Conservation (phyloP, 2,113 vertebrate genomes). For the Lophius piscatorius region DNA sequence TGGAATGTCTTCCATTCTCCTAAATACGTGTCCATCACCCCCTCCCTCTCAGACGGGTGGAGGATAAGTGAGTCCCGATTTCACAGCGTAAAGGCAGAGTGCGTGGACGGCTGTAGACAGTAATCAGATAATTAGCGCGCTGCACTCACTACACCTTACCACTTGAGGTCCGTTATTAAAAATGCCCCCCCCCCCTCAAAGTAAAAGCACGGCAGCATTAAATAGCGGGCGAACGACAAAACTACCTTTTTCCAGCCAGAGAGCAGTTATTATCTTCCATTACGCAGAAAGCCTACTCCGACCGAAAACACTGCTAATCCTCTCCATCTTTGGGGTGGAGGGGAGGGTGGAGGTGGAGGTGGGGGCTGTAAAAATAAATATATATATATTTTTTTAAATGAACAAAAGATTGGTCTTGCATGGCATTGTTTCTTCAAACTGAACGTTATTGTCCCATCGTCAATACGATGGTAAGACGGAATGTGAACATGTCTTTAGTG, state of each 20-base stretch:
- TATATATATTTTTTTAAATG: neutral
- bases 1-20: conserved; percentile 10
- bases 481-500: conserved; percentile 76
- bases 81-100: conserved; percentile 22
- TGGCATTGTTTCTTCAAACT: conserved; percentile 58
- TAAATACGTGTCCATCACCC: conserved; percentile 27
- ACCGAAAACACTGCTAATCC: conserved; percentile 22
- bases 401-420: conserved; percentile 24
- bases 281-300: conserved; percentile 39
- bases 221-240: too few relatives aligned
- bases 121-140: conserved; percentile 46
- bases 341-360: too few relatives aligned
- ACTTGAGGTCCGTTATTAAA: conserved; percentile 47
- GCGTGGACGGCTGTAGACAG: conserved; percentile 35
- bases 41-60: conserved; percentile 17
- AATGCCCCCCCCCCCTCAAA: conserved; percentile 42
- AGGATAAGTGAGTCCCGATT: conserved; percentile 25
- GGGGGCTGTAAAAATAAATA: neutral
- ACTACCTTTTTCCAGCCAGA: conserved; percentile 37
- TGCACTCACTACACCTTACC: conserved; percentile 18
- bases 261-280: conserved; percentile 58
- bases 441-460: conserved; percentile 61
- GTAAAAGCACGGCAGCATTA: conserved; percentile 20
- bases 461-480: conserved; percentile 63
- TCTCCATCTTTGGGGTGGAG: conserved; percentile 7